These are phyloP conservation scores for Alloplasta piceator DNA, from an alignment of 2,888 invertebrate species.

Conservation along the genomic window DNA sequence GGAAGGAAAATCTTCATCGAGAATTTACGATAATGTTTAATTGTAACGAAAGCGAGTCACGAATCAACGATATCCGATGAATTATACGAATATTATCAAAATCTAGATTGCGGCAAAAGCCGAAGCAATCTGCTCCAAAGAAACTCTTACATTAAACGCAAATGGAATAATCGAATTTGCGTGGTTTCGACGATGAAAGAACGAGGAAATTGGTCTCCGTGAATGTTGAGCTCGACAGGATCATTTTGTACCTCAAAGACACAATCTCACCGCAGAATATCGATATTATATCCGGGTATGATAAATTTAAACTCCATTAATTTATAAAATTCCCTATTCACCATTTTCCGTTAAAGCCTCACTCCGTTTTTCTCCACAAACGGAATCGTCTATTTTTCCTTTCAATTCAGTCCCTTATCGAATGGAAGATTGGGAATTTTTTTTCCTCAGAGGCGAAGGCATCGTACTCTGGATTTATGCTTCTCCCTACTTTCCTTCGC, in stretches of 20 bases:
- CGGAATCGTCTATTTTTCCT: not conserved
- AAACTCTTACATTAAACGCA: slow-evolving; percentile 34
- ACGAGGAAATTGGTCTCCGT: not conserved
- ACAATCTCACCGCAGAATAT: slow-evolving; percentile 16
- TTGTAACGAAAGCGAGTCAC: slow-evolving; percentile 3
- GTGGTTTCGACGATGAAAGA: slow-evolving; percentile 14
- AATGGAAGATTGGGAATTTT: not conserved
- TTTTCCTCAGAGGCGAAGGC: not conserved
- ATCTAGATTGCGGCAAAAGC: slow-evolving; percentile 26
- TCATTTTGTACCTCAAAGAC: slow-evolving; percentile 55
- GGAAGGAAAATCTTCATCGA: not conserved
- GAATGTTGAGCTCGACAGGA: slow-evolving; percentile 54
- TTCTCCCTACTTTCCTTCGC: not conserved
- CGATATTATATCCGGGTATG: not conserved
- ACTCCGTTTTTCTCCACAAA: not conserved
- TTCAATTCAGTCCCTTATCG: not conserved
- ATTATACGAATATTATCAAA: not conserved
- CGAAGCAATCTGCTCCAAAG: slow-evolving; percentile 9
- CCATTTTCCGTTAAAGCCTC: not conserved
- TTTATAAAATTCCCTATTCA: too few species aligned
- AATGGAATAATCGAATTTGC: slow-evolving; percentile 62
- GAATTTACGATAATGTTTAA: not conserved
- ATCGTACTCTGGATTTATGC: not conserved
- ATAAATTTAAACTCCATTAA: not conserved
- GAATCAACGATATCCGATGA: slow-evolving; percentile 15